Conservation (phyloP, 2,888 invertebrate genomes). For the Acrocyrtus sp. region DNA sequence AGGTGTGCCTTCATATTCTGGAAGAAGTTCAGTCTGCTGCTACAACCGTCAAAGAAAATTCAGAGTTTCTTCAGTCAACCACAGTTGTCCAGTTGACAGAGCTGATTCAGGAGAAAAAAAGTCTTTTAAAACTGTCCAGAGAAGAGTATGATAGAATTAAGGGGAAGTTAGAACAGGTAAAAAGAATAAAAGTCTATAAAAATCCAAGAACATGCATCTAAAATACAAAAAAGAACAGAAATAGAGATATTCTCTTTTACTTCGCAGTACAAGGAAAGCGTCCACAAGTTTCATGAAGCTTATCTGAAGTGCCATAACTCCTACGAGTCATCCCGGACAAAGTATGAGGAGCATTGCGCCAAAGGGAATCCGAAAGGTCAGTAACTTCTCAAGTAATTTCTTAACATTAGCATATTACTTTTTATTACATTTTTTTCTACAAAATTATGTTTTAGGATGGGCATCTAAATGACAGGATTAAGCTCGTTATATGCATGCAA, state of each 20-base stretch:
- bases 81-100: slow-evolving; percentile 83
- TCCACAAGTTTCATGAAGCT: slow-evolving; percentile 85
- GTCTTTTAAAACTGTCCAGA: slow-evolving; percentile 85
- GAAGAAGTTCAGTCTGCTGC: slow-evolving; percentile 90
- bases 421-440: no score
- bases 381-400: no score
- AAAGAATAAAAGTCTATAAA: no score
- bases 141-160: slow-evolving; percentile 86
- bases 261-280: slow-evolving; percentile 85
- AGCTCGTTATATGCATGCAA: no score
- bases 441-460: no score
- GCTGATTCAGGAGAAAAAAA: slow-evolving; percentile 87
- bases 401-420: no score
- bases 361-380: slow-evolving; percentile 76
- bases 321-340: slow-evolving; percentile 86
- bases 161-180: slow-evolving; percentile 60
- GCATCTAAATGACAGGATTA: no score
- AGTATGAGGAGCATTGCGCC: slow-evolving; percentile 92
- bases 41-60: slow-evolving; percentile 82
- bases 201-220: background rate
- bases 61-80: slow-evolving; percentile 84
- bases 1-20: slow-evolving; percentile 70
- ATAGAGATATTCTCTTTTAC: slow-evolving; percentile 14
- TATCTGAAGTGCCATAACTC: slow-evolving; percentile 92
- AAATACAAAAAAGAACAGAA: no score